Evolutionary conservation across 2,888 invertebrate genomes (phyloP).

Genomic region (Ichneumoninae sp.): DNA sequence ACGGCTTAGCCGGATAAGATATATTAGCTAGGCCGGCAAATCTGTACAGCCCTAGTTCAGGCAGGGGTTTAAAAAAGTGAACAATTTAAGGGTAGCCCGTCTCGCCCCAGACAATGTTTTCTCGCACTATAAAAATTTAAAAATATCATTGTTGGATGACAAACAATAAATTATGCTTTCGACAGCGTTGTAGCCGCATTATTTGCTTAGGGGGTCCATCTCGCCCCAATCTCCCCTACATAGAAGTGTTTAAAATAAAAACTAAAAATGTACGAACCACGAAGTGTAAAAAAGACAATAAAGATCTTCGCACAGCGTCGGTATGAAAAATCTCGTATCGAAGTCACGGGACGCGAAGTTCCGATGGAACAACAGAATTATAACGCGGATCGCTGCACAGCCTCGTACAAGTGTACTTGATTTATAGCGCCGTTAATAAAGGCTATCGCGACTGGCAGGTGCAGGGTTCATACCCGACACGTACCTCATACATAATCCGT

Average conservation of each 20-base stretch:
- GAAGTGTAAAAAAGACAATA: neutral
- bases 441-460: slow-evolving; percentile 58
- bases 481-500: slow-evolving; percentile 39
- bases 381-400: neutral
- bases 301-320: neutral
- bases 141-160: too few species aligned
- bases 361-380: slow-evolving; percentile 29
- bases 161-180: too few species aligned
- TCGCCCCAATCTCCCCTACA: too few species aligned
- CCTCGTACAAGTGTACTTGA: slow-evolving; percentile 44
- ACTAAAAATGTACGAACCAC: neutral
- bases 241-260: neutral
- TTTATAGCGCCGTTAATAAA: slow-evolving; percentile 76
- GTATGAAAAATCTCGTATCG: neutral
- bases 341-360: slow-evolving; percentile 4
- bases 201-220: too few species aligned
- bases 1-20: too few species aligned
- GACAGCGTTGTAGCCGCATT: too few species aligned
- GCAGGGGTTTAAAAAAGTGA: too few species aligned
- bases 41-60: too few species aligned
- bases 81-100: too few species aligned
- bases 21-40: too few species aligned
- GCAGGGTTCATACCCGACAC: slow-evolving; percentile 13
- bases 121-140: too few species aligned
- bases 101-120: too few species aligned